Base-by-base conservation (phyloP, 2,797 vertebrate species). In the Cheirogaleus major region DNA sequence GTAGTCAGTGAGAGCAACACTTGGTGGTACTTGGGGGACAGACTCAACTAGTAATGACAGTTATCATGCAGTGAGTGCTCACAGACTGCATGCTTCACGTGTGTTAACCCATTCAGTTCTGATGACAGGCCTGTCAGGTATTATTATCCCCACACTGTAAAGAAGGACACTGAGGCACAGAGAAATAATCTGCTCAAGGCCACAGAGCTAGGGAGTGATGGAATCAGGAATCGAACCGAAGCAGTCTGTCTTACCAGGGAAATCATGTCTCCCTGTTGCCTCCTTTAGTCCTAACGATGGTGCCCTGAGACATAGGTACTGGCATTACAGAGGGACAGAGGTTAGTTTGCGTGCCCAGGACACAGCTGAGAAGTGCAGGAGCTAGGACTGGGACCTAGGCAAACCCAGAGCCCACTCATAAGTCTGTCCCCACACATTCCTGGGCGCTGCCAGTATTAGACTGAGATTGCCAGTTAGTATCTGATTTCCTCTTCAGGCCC, bases 391-490 rank as follows among this genome's bases (percentile, higher is more conserved):
- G 15, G 17, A 72, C 27, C 25, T 30, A 57, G 79, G 41, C 18
- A 57, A 38, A n/a, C 20, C 15, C 61, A 67, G 7, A 79, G 43
- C 20, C 45, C 23, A 52, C 13, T 63, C 10, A 15, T 65, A 52
- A n/a, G 15, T 13, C 6, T 48, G 4, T 2, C 18, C n/a, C 38
- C 35, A 10, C n/a, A 35, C 43, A 65, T 10, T 84, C 52, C 38
- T 50, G 22, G 13, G 13, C 3, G 55, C 35, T 23, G 25, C 65
- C 5, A 2, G 35, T 0, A 22, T 12, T 4, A 9, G 7, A 50
- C 1, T 43, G 41, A 57, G 59, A 30, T 14, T 27, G 23, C 79
- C 0, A 2, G 9, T 63, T 84, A 48, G 41, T 27, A 11, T n/a
- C 67, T 22, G 32, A 67, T 38, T 55, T 23, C 27, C 11, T 5